Evolutionary conservation across 2,888 invertebrate species (phyloP), one percentile per base, ranked within the genome.

Genomic region (Eristalinus sepulchralis): DNA sequence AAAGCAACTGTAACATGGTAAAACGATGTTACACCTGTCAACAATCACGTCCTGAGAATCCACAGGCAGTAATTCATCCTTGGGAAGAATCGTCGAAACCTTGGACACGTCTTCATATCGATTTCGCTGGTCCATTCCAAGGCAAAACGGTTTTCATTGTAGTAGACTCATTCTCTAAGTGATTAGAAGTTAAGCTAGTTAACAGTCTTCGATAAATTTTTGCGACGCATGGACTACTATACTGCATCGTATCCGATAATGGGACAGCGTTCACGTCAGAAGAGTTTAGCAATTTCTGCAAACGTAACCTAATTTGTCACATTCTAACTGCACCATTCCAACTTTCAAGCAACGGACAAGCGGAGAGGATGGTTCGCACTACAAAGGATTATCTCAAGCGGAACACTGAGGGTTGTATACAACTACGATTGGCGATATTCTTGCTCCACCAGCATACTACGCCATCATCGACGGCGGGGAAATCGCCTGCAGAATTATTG

Each of bases 91-190:
- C 62, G 20, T 63, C 62, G 34, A 63, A 1, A 22, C 34, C 20
- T 8, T 62, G 33, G 13, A 1, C 62, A 33, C 33, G 33, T 17
- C 33, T 62, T 1, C 62, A 62, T n/a, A 33, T 62, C 6, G n/a
- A n/a, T n/a, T n/a, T n/a, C n/a, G n/a, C n/a, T n/a, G n/a, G n/a
- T n/a, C n/a, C n/a, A n/a, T n/a, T n/a, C 22, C 76, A 68, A 13
- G 62, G 70, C 34, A 79, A 60, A 24, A 31, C 55, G 13, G 79
- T 84, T 24, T 62, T 79, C 13, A 34, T 79, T 10, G 71, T 75
- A n/a, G n/a, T n/a, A n/a, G n/a, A n/a, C n/a, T n/a, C n/a, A n/a
- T n/a, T n/a, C n/a, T n/a, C n/a, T n/a, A 86, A 81, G 53, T 75
- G 79, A 71, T 22, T 83, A 11, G 73, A 78, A 63, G 83, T 83